These are phyloP conservation scores for Rhea americana DNA, from an alignment of 2,113 vertebrate species.

Conservation along the genomic window DNA sequence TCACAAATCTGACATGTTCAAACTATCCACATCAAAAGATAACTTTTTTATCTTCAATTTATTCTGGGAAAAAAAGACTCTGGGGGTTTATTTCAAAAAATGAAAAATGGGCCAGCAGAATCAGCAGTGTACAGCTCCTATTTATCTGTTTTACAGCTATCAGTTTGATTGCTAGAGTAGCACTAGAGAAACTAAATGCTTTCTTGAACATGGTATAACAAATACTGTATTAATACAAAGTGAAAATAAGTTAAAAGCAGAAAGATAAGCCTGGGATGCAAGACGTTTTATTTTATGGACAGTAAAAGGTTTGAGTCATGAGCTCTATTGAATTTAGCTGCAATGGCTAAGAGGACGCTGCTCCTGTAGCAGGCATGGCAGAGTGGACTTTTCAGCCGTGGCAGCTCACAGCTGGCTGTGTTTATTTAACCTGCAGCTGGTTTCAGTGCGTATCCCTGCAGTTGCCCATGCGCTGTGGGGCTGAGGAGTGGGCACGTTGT, in stretches of 20 bases:
- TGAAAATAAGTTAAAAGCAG: slow-evolving; percentile 61
- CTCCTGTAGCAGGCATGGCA: neutral
- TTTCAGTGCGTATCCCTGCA: neutral
- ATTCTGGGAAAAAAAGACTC: slow-evolving; percentile 74
- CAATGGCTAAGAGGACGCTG: neutral
- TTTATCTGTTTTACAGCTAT: slow-evolving; percentile 80
- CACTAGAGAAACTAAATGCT: slow-evolving; percentile 60
- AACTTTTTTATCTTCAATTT: slow-evolving; percentile 78
- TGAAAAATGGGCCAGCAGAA: slow-evolving; percentile 76
- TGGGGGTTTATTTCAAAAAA: slow-evolving; percentile 75
- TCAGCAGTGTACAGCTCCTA: slow-evolving; percentile 56
- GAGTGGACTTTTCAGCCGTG: neutral
- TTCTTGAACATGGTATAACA: slow-evolving; percentile 34
- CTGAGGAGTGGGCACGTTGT: neutral
- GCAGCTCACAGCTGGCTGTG: rapidly evolving
- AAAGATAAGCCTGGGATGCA: slow-evolving; percentile 51
- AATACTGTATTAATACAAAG: slow-evolving; percentile 55
- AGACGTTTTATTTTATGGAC: slow-evolving; percentile 34
- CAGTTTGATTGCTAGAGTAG: slow-evolving; percentile 68
- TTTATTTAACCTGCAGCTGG: neutral
- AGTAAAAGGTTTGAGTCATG: neutral
- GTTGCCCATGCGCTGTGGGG: neutral
- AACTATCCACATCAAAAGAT: slow-evolving; percentile 73
- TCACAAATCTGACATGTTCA: slow-evolving; percentile 74
- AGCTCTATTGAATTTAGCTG: neutral